Percentiles rank a stretch among this genome's conserved stretches.
Evolutionary conservation across 2,797 vertebrate genomes (phyloP).

Genomic region (Jordanella pulchra): DNA sequence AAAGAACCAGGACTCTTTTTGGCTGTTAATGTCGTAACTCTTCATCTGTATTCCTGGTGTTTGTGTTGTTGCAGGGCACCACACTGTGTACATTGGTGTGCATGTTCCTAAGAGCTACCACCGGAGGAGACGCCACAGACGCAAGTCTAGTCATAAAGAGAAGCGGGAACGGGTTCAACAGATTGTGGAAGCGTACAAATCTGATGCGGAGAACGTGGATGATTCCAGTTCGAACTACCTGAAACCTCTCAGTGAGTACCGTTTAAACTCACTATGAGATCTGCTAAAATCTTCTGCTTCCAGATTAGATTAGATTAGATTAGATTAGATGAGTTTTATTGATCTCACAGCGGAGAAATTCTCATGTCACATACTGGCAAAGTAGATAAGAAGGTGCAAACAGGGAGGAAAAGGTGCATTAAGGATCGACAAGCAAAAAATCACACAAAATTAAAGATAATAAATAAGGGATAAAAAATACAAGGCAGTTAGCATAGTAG

Average conservation of each 20-base stretch:
- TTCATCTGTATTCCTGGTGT: slow-evolving; percentile 25
- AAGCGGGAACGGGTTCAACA: slow-evolving; percentile 86
- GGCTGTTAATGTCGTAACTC: slow-evolving; percentile 17
- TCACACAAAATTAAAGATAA: too few species aligned
- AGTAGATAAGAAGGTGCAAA: too few species aligned
- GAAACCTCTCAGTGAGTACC: slow-evolving; percentile 93
- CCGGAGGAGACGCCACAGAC: slow-evolving; percentile 89
- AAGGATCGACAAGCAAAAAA: too few species aligned
- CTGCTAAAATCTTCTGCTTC: neutral
- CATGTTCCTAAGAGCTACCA: slow-evolving; percentile 96
- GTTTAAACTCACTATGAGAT: neutral
- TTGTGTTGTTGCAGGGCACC: slow-evolving; percentile 84
- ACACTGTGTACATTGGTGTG: slow-evolving; percentile 97
- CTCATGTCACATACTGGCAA: too few species aligned
- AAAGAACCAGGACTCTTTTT: neutral
- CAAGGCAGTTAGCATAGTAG: too few species aligned
- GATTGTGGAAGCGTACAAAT: slow-evolving; percentile 85
- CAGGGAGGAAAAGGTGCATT: too few species aligned
- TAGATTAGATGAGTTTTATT: too few species aligned
- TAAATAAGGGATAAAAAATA: too few species aligned
- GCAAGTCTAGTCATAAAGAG: slow-evolving; percentile 89
- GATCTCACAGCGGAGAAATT: too few species aligned
- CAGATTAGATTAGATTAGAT: too few species aligned
- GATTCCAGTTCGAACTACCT: slow-evolving; percentile 86
- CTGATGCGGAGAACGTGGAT: slow-evolving; percentile 85